These are phyloP conservation scores for Chaetops frenatus DNA, from an alignment of 2,113 vertebrate genomes.

Conservation along the genomic window DNA sequence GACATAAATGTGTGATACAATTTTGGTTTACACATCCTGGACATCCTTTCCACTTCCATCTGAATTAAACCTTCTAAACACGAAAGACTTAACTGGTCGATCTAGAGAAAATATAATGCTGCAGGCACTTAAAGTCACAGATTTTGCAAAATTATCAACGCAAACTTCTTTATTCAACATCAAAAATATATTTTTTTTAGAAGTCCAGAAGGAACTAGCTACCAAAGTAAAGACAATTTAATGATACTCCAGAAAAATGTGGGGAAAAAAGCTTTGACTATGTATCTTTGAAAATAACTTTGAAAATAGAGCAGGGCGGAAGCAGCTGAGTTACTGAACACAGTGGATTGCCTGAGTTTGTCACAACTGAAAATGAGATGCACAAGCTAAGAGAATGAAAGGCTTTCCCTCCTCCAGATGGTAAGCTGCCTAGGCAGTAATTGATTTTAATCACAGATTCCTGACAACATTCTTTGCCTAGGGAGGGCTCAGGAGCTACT, in stretches of 20 bases:
- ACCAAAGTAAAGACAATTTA: background rate
- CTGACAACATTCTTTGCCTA: background rate
- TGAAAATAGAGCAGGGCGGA: background rate
- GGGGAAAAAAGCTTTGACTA: background rate
- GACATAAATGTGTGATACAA: background rate
- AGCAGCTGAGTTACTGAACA: background rate
- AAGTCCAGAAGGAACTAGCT: background rate
- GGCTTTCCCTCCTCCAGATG: background rate
- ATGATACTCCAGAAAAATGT: background rate
- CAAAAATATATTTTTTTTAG: background rate
- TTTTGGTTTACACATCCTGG: background rate
- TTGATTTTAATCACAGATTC: background rate
- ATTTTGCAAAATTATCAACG: background rate
- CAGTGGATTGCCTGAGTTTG: background rate
- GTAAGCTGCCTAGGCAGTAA: background rate
- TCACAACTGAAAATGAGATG: background rate
- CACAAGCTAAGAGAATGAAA: background rate
- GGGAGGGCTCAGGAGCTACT: background rate
- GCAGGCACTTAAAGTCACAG: background rate
- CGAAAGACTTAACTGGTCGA: background rate
- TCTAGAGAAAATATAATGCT: fast-evolving
- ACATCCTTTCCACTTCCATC: background rate
- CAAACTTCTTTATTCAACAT: background rate
- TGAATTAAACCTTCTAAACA: background rate
- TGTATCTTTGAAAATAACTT: background rate